Base-by-base conservation (phyloP, 2,888 invertebrate genomes). In the Trichogramma dendrolimi region DNA sequence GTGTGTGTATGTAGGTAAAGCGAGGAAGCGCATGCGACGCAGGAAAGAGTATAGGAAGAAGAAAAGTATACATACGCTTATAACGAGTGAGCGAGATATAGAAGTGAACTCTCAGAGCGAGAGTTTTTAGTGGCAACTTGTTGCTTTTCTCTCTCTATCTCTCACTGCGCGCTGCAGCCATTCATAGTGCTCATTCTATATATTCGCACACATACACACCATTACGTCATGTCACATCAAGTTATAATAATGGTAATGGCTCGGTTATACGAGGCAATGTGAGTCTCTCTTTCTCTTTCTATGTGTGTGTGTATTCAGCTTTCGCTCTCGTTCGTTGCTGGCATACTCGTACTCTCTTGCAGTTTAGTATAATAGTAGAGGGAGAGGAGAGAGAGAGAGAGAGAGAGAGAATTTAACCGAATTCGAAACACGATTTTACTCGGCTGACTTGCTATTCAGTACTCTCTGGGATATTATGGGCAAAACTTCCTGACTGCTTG, bases 91-190 rank as follows among this genome's bases (percentile, higher is more conserved):
- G 27, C 27, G 27, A 27, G 27, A 27, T 27, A 27, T 76, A 78
- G 75, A 79, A 79, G 78, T 79, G 78, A 75, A 79, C 79, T 79
- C 78, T 79, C 78, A 10, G n/a, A 49, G 6, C 10, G n/a, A 7
- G 75, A 78, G 78, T 79, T 79, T 79, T 79, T 79, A 79, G 78
- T 79, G 77, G 79, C 79, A 79, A 79, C 79, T 79, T 79, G 79
- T 79, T 79, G 78, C 78, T 43, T 51, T 40, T 40, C 51, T 39
- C 51, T 39, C 27, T 27, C 27, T 27, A 10, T 51, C 51, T 40
- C 51, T 51, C 51, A 40, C 49, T 49, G 27, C 7, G 58, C 61
- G 76, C 75, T 76, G 75, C 77, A 75, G 77, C 78, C 79, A 79
- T 79, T 79, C 79, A 79, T 79, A 79, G 78, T 73, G 76, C 77